Conservation (phyloP, 2,113 vertebrate species). For the Camelus dromedarius region DNA sequence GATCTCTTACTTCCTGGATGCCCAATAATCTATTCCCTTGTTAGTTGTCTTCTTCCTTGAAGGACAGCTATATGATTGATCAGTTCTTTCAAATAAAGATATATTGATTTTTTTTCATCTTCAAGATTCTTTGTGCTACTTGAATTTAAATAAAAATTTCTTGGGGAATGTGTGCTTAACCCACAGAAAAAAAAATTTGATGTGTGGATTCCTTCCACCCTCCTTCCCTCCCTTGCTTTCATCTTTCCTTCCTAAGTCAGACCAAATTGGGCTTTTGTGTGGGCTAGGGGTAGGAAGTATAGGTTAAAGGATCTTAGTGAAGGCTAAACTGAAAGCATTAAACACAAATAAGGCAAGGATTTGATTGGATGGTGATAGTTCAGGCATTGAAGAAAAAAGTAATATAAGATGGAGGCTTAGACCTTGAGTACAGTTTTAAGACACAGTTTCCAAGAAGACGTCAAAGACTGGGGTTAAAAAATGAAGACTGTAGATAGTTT, state of each 20-base stretch:
- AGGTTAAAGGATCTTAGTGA: not conserved
- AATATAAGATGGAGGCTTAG: not conserved
- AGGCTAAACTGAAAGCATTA: not conserved
- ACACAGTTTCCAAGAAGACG: not conserved
- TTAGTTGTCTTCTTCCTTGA: constrained; percentile 12
- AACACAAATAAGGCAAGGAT: not conserved
- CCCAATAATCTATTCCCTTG: not conserved
- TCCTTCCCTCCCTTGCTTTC: not conserved
- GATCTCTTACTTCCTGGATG: not conserved
- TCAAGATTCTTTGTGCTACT: not conserved
- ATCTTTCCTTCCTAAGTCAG: not conserved
- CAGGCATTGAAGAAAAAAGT: not conserved
- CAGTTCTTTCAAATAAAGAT: constrained; percentile 4
- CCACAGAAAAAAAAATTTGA: not conserved
- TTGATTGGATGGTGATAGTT: not conserved
- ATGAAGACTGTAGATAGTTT: not conserved
- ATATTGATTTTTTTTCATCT: not conserved
- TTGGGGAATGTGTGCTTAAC: not conserved
- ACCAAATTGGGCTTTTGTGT: not conserved
- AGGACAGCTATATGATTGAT: not conserved
- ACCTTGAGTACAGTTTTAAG: not conserved
- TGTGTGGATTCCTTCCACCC: not conserved
- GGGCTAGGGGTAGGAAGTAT: not conserved
- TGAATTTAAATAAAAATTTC: not conserved
- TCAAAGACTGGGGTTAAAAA: not conserved